Base-by-base conservation (phyloP, 1,140 invertebrate species). In the Musca domestica region DNA sequence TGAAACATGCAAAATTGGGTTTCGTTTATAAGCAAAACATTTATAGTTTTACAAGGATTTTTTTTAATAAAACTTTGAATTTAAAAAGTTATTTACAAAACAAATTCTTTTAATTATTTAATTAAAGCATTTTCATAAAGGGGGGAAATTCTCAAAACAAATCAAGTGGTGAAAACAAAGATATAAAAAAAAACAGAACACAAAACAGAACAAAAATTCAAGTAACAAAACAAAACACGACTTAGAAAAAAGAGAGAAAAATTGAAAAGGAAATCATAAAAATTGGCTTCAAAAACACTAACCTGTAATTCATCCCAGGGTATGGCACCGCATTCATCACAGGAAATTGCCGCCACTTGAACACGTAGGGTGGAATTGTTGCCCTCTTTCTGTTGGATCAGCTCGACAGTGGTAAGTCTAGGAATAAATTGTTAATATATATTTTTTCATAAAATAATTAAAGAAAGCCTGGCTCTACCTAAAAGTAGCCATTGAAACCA, bases 281-380 rank as follows among this genome's bases (percentile, higher is more conserved):
- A 68, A 68, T 63, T 48, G 56, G 56, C 49, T 10, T 9, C 10
- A 41, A 41, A 34, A 52, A 58, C 27, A 70, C 30, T 66, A 34
- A 95, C 93, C 90, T 96, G 94, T 85, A 98, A 93, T 84, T 96
- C 94, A 77, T 96, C 94, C 90, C 93, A 95, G 3, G 91, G 90
- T 77, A 96, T 95, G 54, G 92, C 90, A 7, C 88, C 87, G 78
- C 92, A 95, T 80, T 96, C 94, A 72, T 94, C 90, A 61, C 88
- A 88, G 14, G 83, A 84, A 9, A 96, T 83, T 73, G 92, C 89
- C 7, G 89, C 88, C 14, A 94, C 88, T 75, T 94, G 92, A 20
- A 93, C 74, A 73, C 92, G 89, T 9, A 95, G 84, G 0, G 87
- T 82, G 0, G 92, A 91, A n/a, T 86, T 85, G 63, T 90, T 88